These are phyloP conservation scores for Nebria ingens DNA, from an alignment of 1,140 invertebrate species.

Conservation along the genomic window DNA sequence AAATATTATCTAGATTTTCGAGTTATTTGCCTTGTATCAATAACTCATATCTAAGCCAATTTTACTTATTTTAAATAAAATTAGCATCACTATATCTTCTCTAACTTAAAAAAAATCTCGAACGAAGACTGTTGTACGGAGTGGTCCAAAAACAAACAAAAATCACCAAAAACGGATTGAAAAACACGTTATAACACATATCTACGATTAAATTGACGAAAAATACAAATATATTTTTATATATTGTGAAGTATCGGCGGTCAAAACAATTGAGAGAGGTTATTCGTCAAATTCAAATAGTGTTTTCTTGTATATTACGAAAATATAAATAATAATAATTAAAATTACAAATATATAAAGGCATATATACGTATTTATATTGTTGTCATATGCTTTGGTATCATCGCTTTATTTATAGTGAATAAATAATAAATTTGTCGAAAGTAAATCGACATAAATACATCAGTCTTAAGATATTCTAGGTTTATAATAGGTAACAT, in stretches of 20 bases:
- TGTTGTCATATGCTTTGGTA: slow-evolving; percentile 26
- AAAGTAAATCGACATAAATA: slow-evolving; percentile 8
- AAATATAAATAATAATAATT: too few relatives aligned
- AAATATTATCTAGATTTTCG: too few relatives aligned
- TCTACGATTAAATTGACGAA: slow-evolving; percentile 3
- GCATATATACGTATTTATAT: too few relatives aligned
- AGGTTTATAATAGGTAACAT: not conserved
- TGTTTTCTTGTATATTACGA: not conserved
- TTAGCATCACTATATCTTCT: not conserved
- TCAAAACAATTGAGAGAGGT: not conserved
- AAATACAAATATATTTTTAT: slow-evolving; percentile 6
- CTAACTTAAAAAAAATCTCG: not conserved
- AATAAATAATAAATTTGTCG: slow-evolving; percentile 6
- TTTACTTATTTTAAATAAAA: too few relatives aligned
- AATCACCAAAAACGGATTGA: not conserved
- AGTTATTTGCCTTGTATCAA: too few relatives aligned
- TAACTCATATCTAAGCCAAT: too few relatives aligned
- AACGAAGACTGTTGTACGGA: slow-evolving; percentile 3
- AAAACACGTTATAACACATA: not conserved
- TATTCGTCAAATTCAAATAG: not conserved
- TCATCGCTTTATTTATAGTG: slow-evolving; percentile 29
- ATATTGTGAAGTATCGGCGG: slow-evolving; percentile 2
- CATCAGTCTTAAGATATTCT: slow-evolving; percentile 3
- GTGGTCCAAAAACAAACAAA: not conserved
- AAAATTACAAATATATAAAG: too few relatives aligned